These are phyloP conservation scores for Alca torda DNA, from an alignment of 2,797 vertebrate genomes.

Conservation along the genomic window DNA sequence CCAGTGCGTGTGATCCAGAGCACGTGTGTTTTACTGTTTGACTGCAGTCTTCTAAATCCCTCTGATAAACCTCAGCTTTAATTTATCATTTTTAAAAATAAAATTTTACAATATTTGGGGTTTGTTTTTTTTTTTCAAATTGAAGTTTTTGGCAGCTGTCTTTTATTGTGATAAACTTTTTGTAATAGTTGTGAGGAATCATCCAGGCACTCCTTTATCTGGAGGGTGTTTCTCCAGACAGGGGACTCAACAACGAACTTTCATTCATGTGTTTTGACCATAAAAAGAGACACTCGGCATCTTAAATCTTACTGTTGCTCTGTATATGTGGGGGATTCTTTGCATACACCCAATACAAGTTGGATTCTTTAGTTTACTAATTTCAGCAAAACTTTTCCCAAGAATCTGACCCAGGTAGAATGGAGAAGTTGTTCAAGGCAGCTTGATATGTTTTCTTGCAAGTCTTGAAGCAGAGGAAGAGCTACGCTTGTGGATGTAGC, in stretches of 20 bases:
- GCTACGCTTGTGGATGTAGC: neutral
- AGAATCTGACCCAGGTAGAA: neutral
- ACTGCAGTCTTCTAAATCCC: neutral
- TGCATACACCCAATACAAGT: neutral
- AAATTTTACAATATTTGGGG: neutral
- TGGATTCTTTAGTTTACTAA: neutral
- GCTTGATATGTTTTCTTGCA: neutral
- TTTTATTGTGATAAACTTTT: neutral
- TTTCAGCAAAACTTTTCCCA: neutral
- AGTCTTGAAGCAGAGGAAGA: neutral
- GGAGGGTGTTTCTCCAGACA: neutral
- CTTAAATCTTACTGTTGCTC: neutral
- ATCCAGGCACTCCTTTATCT: rapidly evolving
- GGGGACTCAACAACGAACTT: neutral
- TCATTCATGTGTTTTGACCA: neutral
- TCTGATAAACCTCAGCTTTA: neutral
- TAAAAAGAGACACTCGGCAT: neutral
- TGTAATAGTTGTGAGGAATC: neutral
- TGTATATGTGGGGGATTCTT: neutral
- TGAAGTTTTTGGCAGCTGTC: neutral
- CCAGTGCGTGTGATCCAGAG: neutral
- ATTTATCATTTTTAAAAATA: neutral
- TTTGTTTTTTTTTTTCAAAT: neutral
- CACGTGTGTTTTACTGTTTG: rapidly evolving
- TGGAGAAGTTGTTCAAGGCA: neutral